Evolutionary conservation across 2,797 vertebrate genomes (phyloP), one percentile per base, ranked within the genome.

Genomic region (Muscicapa striata): DNA sequence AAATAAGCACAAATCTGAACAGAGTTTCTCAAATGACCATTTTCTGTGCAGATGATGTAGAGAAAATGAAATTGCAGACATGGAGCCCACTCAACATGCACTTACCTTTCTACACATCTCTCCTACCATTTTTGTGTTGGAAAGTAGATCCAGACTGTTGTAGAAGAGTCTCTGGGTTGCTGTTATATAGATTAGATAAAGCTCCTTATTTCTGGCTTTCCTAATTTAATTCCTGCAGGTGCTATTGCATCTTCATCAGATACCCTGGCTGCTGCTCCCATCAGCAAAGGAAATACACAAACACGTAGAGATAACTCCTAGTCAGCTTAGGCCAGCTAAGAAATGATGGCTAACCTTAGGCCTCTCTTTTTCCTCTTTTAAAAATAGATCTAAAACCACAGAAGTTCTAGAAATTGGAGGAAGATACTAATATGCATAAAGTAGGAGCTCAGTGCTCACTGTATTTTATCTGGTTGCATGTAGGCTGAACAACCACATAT

Each of bases 1-100:
- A 94, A 94, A 70, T 89, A 75, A 87, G 17, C 67, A 46, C 75
- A 83, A 66, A 59, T 83, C 64, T 85, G 63, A 89, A 46, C 41
- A 67, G 58, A 91, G 32, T 75, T 96, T 46, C 59, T 82, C 38
- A 91, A 63, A 66, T 55, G 17, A 38, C 29, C 64, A 11, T 69
- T 91, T 88, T 52, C 21, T 86, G 11, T 89, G 45, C 27, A 58
- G 73, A 16, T 73, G 74, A 84, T 92, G 41, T 58, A 63, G 34
- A 78, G 57, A 86, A 90, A 83, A 67, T 64, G 21, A 68, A 74
- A 62, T 51, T 57, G 13, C 30, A 87, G 63, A 43, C 59, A 68
- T 62, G 73, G 43, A 67, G 26, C 59, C 40, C 36, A 40, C 43
- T 76, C 55, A 76, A 18, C 26, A 22, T 75, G 66, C n/a, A 43